A percentile compares a stretch with the other conserved stretches of the same genome.
These are phyloP conservation scores for Boulengeromyrus knoepffleri DNA, from an alignment of 2,113 vertebrate species.

Conservation along the genomic window DNA sequence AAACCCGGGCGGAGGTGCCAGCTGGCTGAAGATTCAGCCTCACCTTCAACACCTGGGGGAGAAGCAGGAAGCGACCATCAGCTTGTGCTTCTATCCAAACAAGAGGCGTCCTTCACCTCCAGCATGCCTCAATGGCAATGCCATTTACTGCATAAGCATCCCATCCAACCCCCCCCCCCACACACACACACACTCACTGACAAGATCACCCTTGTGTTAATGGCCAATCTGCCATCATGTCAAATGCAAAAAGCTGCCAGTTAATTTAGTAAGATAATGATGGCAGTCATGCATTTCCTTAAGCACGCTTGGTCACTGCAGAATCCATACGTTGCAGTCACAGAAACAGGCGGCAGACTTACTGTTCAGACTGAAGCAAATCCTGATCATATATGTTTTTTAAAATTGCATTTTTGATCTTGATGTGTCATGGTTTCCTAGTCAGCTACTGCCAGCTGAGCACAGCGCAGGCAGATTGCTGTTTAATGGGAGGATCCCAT, in stretches of 20 bases:
- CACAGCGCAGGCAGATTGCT: neutral
- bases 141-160: neutral
- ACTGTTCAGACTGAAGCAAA: neutral
- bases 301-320: neutral
- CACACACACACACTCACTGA: too few relatives aligned
- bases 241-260: neutral
- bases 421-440: too few relatives aligned
- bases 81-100: neutral
- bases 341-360: neutral
- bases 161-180: too few relatives aligned
- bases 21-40: conserved; percentile 56
- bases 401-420: too few relatives aligned
- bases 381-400: neutral
- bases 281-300: neutral
- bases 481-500: neutral
- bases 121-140: neutral
- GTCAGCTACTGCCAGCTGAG: neutral
- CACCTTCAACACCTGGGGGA: conserved; percentile 57
- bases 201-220: neutral
- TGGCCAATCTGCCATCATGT: neutral
- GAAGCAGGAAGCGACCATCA: neutral
- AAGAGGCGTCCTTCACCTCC: neutral
- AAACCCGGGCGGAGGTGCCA: conserved; percentile 42
- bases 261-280: neutral
- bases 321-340: neutral